Evolutionary conservation across 2,797 vertebrate species (phyloP), one percentile per base, ranked within the genome.

Genomic region (Crossoptilon crossoptilon): DNA sequence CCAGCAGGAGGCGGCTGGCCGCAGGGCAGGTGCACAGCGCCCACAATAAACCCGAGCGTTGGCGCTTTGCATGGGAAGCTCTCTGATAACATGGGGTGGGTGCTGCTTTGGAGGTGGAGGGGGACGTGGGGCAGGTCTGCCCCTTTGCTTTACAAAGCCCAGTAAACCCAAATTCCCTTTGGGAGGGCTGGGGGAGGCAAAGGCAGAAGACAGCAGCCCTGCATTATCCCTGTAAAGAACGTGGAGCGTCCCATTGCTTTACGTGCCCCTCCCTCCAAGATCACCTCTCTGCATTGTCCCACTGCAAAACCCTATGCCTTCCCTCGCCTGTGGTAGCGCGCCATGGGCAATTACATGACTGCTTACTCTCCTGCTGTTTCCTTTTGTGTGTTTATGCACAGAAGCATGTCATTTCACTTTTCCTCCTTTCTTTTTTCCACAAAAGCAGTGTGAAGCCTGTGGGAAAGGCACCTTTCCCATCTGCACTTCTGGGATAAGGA

Each of bases 31-130:
- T 3, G 31, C 44, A 37, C 9, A 9, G 71, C 3, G 21, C 80
- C 79, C 62, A 39, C 53, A 85, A 89, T 96, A 87, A 91, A 97
- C 87, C 66, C 58, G 64, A 70, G 60, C 74, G 96, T 76, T 82
- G 87, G 90, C 69, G 68, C 82, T 96, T 94, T 59, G 79, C 29
- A 22, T 76, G 67, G 84, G 66, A 96, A 94, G 51, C 46, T 71
- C 39, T 46, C 79, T 83, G 81, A 68, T 71, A 31, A 84, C 59
- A 31, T 2, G 62, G 62, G 39, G 29, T 43, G 39, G 62, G 19
- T 41, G 62, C 62, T 18, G 18, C 62, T 64, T 31, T 6, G 4
- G 62, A 39, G 31, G 39, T 12, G 33, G 24, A n/a, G 33, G 33
- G 67, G 75, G 64, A 66, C 21, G n/a, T 15, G 48, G 68, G 59